Conservation (phyloP, 2,888 invertebrate genomes). For the Dynastes maya region DNA sequence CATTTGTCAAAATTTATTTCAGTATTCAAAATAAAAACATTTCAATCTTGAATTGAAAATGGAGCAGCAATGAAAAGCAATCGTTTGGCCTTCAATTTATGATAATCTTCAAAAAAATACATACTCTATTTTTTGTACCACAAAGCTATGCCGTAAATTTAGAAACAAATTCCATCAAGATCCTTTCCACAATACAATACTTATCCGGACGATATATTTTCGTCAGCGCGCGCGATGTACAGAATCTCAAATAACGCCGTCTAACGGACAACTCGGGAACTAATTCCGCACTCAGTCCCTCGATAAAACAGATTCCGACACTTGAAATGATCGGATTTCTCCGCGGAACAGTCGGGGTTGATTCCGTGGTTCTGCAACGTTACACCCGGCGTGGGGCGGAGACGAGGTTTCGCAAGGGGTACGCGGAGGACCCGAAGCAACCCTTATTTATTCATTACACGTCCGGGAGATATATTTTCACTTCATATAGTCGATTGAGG, state of each 20-base stretch:
- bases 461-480: constrained; percentile 69
- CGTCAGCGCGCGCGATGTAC: neutral
- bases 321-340: constrained; percentile 40
- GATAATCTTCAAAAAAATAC: no score
- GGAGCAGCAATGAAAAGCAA: no score
- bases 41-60: no score
- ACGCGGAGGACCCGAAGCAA: constrained; percentile 51
- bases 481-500: constrained; percentile 68
- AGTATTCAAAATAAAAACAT: no score
- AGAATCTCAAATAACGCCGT: constrained; percentile 11
- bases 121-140: no score
- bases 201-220: no score
- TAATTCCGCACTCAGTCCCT: constrained; percentile 31
- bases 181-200: no score
- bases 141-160: no score
- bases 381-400: neutral
- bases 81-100: no score
- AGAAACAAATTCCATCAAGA: no score
- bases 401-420: constrained; percentile 45
- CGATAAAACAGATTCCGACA: constrained; percentile 40
- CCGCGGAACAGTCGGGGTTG: neutral
- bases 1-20: no score
- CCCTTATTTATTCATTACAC: constrained; percentile 66
- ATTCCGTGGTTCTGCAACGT: neutral
- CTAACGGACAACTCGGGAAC: constrained; percentile 51